Conservation (phyloP, 2,797 vertebrate species). For the Pipistrellus kuhlii region DNA sequence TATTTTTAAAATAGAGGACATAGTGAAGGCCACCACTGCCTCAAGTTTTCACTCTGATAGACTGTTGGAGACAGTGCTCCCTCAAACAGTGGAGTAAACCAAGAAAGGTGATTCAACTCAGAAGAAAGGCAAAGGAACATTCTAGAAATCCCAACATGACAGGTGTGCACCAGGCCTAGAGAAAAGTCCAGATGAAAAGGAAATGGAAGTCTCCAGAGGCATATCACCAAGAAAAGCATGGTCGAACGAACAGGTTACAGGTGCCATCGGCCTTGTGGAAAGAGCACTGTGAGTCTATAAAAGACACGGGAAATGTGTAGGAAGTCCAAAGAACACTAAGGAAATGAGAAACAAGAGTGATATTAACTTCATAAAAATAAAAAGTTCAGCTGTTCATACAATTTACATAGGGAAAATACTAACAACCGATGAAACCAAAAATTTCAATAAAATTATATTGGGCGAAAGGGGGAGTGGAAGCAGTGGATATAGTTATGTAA, state of each 20-base stretch:
- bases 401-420: background rate
- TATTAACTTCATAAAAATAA: background rate
- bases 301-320: background rate
- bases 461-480: background rate
- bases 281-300: fast-evolving
- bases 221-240: background rate
- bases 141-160: background rate
- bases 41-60: background rate
- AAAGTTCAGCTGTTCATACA: background rate
- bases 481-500: background rate
- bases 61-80: background rate
- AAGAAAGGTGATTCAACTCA: background rate
- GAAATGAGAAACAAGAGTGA: background rate
- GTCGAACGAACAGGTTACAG: background rate
- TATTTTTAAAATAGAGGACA: background rate
- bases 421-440: background rate
- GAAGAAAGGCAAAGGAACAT: background rate
- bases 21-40: background rate
- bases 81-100: background rate
- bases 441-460: background rate
- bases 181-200: background rate
- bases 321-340: background rate
- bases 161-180: background rate
- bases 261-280: background rate
- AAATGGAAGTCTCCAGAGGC: background rate